These are phyloP conservation scores for Watsonalla cultraria DNA, from an alignment of 2,888 invertebrate genomes.

Conservation along the genomic window DNA sequence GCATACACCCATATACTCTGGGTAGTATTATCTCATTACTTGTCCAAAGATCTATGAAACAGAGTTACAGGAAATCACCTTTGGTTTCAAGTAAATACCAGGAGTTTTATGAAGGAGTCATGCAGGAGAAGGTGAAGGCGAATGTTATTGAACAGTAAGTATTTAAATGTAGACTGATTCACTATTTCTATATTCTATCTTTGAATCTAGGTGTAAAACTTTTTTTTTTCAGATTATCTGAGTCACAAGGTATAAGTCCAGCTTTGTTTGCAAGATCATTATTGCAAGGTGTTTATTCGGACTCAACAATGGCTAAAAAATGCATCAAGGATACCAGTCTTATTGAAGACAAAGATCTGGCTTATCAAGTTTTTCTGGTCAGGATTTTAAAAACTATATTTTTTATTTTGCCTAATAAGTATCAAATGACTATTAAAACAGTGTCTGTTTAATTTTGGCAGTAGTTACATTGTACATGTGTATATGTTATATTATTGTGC, in stretches of 20 bases:
- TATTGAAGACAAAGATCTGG: constrained; percentile 83
- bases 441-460: too few species aligned
- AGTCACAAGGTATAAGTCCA: constrained; percentile 63
- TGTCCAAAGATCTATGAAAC: constrained; percentile 81
- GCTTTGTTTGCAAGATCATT: constrained; percentile 66
- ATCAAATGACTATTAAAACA: neutral
- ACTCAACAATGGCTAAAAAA: constrained; percentile 67
- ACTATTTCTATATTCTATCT: neutral
- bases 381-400: constrained; percentile 19
- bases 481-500: neutral
- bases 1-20: constrained; percentile 79
- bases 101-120: constrained; percentile 73
- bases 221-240: constrained; percentile 49
- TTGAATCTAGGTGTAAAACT: too few species aligned
- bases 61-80: constrained; percentile 79
- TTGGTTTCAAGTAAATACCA: constrained; percentile 76
- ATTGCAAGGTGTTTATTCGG: constrained; percentile 65
- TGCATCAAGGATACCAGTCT: constrained; percentile 84
- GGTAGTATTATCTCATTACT: constrained; percentile 84
- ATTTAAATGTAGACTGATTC: constrained; percentile 3
- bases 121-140: constrained; percentile 63
- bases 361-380: constrained; percentile 87
- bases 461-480: too few species aligned
- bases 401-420: too few species aligned
- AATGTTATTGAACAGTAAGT: constrained; percentile 82